Evolutionary conservation across 2,797 vertebrate genomes (phyloP).

Genomic region (Danio albolineatus): DNA sequence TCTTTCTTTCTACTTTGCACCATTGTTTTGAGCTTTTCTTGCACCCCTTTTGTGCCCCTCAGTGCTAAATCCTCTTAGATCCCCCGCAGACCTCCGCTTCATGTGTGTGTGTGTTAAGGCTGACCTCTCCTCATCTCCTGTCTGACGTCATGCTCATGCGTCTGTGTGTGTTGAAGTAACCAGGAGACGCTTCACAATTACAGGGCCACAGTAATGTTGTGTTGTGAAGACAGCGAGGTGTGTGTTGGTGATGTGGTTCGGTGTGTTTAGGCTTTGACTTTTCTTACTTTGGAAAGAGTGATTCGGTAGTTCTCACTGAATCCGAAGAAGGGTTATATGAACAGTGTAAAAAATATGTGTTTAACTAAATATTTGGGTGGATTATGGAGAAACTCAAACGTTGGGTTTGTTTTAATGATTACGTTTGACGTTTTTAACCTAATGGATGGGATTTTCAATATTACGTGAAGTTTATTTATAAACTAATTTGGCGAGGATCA

Average conservation of each 20-base stretch:
- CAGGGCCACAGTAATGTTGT: conserved; percentile 51
- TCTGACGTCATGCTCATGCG: conserved; percentile 22
- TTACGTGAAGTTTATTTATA: too few species aligned
- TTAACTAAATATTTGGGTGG: too few species aligned
- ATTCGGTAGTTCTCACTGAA: neutral
- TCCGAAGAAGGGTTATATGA: neutral
- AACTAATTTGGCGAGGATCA: too few species aligned
- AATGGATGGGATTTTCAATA: too few species aligned
- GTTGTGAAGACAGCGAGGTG: conserved; percentile 66
- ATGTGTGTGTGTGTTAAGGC: neutral
- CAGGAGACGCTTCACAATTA: conserved; percentile 18
- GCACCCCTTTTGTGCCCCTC: conserved; percentile 39
- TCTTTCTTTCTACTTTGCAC: conserved; percentile 49
- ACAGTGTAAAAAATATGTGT: neutral
- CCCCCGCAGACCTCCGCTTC: conserved; percentile 8
- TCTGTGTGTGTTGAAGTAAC: neutral
- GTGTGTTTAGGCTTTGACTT: conserved; percentile 55
- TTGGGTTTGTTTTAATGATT: too few species aligned
- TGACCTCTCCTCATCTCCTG: conserved; percentile 11
- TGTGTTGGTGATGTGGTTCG: conserved; percentile 17
- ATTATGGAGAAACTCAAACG: too few species aligned
- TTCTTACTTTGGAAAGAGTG: conserved; percentile 5
- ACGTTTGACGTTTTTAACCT: too few species aligned
- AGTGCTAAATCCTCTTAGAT: conserved; percentile 44
- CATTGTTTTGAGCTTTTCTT: conserved; percentile 55